These are phyloP conservation scores for Drosophila flavopinicola DNA, from an alignment of 2,888 invertebrate species.

Conservation along the genomic window DNA sequence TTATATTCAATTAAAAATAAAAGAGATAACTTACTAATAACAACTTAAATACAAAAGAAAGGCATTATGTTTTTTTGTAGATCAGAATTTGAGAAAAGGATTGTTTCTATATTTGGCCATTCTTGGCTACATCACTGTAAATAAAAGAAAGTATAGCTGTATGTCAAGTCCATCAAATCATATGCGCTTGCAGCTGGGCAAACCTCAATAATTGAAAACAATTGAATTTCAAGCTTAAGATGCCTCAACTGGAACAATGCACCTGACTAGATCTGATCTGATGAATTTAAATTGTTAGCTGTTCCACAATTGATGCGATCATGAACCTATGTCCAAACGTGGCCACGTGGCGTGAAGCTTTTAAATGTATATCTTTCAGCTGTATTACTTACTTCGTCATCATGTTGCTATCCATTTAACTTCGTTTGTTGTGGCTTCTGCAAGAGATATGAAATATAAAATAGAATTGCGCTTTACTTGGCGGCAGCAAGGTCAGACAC, in stretches of 20 bases:
- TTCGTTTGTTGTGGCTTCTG: constrained; percentile 52
- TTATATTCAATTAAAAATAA: no score
- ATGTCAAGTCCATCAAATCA: not conserved
- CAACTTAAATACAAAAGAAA: no score
- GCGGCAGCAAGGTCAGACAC: constrained; percentile 53
- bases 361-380: not conserved
- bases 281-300: constrained; percentile 36
- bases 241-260: constrained; percentile 38
- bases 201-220: constrained; percentile 28
- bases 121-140: no score
- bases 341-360: constrained; percentile 38
- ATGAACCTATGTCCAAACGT: constrained; percentile 62
- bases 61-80: no score
- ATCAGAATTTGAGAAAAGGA: constrained; percentile 11
- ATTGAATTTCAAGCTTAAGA: constrained; percentile 17
- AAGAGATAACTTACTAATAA: no score
- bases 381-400: constrained; percentile 55
- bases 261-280: constrained; percentile 36
- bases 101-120: not conserved
- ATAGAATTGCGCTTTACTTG: constrained; percentile 28
- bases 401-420: constrained; percentile 27
- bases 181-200: constrained; percentile 17
- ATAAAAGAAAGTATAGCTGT: not conserved
- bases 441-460: constrained; percentile 28
- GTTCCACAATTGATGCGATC: constrained; percentile 65